These are phyloP conservation scores for Formicarius rufipectus DNA, from an alignment of 2,113 vertebrate genomes.

Conservation along the genomic window DNA sequence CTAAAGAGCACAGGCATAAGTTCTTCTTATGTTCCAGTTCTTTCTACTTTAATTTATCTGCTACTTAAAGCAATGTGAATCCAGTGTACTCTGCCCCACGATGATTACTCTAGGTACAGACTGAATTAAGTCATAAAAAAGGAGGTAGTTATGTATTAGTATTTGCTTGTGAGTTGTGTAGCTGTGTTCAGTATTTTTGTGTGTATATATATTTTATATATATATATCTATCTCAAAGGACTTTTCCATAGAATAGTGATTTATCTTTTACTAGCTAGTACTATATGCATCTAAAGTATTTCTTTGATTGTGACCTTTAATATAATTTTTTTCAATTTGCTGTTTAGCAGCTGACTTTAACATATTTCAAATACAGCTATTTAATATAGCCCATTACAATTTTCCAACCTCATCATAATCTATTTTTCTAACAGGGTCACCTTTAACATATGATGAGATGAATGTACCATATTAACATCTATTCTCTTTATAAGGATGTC, in stretches of 20 bases:
- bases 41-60: not conserved
- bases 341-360: conserved; percentile 63
- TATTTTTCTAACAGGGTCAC: conserved; percentile 72
- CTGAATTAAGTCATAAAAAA: not conserved
- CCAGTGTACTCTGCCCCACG: not conserved
- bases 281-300: not conserved
- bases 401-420: conserved; percentile 65
- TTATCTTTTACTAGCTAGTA: not conserved
- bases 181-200: not conserved
- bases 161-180: not conserved
- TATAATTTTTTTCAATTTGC: conserved; percentile 48
- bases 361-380: conserved; percentile 54
- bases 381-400: conserved; percentile 63
- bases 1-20: not conserved
- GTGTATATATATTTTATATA: not conserved
- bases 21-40: not conserved
- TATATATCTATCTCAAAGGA: not conserved
- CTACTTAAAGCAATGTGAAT: not conserved
- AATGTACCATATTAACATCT: conserved; percentile 56
- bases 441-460: conserved; percentile 56
- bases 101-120: not conserved
- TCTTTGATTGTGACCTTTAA: conserved; percentile 57
- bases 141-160: not conserved
- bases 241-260: not conserved
- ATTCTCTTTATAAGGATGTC: conserved; percentile 36